These are phyloP conservation scores for Cyprinodon variegatus DNA, from an alignment of 2,113 vertebrate genomes.

Conservation along the genomic window DNA sequence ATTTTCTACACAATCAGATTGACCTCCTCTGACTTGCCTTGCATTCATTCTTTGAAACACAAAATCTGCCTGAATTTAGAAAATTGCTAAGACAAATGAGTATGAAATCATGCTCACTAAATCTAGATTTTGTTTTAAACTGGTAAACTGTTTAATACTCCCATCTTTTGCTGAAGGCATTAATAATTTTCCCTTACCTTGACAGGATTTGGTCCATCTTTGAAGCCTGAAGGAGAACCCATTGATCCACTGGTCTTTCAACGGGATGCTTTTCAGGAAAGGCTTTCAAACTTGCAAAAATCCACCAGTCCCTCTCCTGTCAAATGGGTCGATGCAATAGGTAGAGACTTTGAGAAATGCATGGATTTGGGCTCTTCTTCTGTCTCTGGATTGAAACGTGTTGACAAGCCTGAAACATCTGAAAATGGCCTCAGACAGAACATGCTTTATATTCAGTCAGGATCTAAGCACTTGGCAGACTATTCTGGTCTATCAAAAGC, in stretches of 20 bases:
- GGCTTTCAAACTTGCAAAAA: constrained; percentile 15
- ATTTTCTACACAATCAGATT: too few species aligned
- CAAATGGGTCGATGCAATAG: constrained; percentile 1
- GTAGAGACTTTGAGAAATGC: constrained; percentile 44
- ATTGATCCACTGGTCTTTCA: constrained; percentile 55
- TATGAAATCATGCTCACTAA: too few species aligned
- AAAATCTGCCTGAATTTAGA: too few species aligned
- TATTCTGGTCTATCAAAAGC: constrained; percentile 56
- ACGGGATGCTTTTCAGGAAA: constrained; percentile 56
- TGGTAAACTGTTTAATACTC: too few species aligned
- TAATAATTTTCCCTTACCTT: constrained; percentile 78
- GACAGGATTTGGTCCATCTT: constrained; percentile 39
- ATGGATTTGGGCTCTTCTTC: neutral
- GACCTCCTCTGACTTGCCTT: too few species aligned
- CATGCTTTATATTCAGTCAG: constrained; percentile 48
- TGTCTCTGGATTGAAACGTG: constrained; percentile 29
- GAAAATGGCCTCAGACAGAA: constrained; percentile 41
- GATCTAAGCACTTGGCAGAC: constrained; percentile 2
- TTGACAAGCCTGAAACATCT: constrained; percentile 26
- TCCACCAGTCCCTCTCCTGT: neutral
- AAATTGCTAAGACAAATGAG: too few species aligned
- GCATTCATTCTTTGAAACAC: too few species aligned
- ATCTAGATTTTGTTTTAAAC: too few species aligned
- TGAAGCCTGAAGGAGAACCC: constrained; percentile 7
- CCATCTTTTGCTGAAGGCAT: constrained; percentile 66